Conservation (phyloP, 64 coral and sea anemone genomes). For the Exaiptasia diaphana region DNA sequence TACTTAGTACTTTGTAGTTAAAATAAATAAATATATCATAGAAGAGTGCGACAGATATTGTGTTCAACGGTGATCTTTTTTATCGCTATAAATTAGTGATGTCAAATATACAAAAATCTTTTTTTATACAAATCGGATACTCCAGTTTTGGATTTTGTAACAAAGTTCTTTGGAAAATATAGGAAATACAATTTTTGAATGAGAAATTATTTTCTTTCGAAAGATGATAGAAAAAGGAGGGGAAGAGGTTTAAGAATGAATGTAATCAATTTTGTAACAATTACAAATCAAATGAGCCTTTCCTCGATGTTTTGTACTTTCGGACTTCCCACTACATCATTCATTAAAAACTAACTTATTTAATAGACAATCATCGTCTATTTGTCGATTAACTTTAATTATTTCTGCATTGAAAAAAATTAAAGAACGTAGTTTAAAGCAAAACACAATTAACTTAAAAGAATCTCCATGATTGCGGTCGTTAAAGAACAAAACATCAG, state of each 20-base stretch:
- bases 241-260: background rate
- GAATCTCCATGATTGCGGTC: no score
- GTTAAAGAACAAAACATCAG: no score
- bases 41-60: background rate
- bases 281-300: no score
- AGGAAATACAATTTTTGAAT: no score
- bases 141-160: background rate
- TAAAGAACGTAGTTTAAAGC: no score
- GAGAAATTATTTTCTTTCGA: background rate
- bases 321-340: no score
- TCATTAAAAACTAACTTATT: no score
- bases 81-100: background rate
- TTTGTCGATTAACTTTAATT: no score
- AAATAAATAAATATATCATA: conserved; percentile 16
- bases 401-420: no score
- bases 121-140: background rate
- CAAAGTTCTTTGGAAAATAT: background rate
- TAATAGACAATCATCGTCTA: no score
- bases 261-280: background rate
- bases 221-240: background rate
- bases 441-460: no score
- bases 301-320: no score
- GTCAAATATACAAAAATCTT: background rate
- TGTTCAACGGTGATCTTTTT: background rate
- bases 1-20: conserved; percentile 12